A percentile compares a stretch with the other conserved stretches of the same genome.
Conservation (phyloP, 2,113 vertebrate species). For the Cebus imitator region DNA sequence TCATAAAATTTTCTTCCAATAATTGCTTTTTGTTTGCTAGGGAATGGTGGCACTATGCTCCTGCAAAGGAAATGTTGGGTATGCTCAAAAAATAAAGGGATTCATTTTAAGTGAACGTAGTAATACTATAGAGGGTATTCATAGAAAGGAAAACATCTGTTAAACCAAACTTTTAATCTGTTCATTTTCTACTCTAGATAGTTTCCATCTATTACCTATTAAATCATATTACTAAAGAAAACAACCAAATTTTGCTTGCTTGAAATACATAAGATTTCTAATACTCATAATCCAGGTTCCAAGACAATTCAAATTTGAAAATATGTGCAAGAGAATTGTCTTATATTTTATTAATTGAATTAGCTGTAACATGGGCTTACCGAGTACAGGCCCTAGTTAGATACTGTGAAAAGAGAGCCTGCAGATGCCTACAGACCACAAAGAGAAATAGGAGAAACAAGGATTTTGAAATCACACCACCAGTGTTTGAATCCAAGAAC, state of each 20-base stretch:
- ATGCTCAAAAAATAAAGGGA: background rate
- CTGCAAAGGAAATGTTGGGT: background rate
- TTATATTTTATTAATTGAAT: background rate
- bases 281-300: background rate
- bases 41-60: background rate
- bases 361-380: background rate
- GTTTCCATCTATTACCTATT: background rate
- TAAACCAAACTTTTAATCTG: background rate
- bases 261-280: background rate
- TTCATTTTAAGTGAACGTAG: background rate
- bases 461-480: background rate
- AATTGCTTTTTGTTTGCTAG: background rate
- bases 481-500: background rate
- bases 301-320: slow-evolving; percentile 1
- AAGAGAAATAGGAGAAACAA: background rate
- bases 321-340: background rate
- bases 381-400: background rate
- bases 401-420: background rate
- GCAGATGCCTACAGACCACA: background rate
- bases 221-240: background rate
- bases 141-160: background rate
- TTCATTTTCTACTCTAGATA: background rate
- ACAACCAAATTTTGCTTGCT: background rate
- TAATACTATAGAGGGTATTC: background rate
- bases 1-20: background rate